Percentiles rank a stretch among this genome's conserved stretches.
These are phyloP conservation scores for Penaeus chinensis DNA, from an alignment of 1,140 invertebrate species.

Conservation along the genomic window DNA sequence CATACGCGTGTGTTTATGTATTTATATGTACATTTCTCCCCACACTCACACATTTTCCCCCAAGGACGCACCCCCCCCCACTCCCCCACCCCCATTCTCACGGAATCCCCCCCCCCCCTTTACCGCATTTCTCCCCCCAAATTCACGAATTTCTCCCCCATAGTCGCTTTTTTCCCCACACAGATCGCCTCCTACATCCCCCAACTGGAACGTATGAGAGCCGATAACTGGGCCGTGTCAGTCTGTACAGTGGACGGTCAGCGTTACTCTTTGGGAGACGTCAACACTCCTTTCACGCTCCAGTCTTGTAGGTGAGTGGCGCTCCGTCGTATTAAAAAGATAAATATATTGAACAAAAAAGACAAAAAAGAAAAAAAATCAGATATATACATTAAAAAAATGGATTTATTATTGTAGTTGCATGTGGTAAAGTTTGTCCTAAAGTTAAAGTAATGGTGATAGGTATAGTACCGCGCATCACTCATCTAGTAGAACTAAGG, in stretches of 20 bases:
- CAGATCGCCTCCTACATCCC: slow-evolving; percentile 92
- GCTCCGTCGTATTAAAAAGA: not conserved
- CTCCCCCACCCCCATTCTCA: no score
- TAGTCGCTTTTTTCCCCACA: slow-evolving; percentile 47
- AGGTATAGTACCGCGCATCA: no score
- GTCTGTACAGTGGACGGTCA: slow-evolving; percentile 95
- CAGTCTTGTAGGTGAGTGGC: slow-evolving; percentile 81
- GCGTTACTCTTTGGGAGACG: slow-evolving; percentile 92
- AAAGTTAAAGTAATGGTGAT: no score
- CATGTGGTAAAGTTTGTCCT: not conserved
- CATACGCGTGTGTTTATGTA: no score
- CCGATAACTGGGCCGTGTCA: slow-evolving; percentile 90
- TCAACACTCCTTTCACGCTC: slow-evolving; percentile 91
- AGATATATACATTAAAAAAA: not conserved
- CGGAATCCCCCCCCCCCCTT: no score
- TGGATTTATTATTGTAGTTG: not conserved
- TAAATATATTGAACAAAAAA: not conserved
- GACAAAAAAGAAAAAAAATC: not conserved
- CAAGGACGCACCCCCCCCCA: no score
- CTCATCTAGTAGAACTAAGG: no score
- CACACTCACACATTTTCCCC: no score
- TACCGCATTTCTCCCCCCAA: no score
- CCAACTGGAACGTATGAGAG: slow-evolving; percentile 87
- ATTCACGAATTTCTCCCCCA: slow-evolving; percentile 1
- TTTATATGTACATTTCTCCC: no score